phyloP scores from a whole-genome alignment of 2,113 vertebrate species.

The Labrus mixtus region DNA sequence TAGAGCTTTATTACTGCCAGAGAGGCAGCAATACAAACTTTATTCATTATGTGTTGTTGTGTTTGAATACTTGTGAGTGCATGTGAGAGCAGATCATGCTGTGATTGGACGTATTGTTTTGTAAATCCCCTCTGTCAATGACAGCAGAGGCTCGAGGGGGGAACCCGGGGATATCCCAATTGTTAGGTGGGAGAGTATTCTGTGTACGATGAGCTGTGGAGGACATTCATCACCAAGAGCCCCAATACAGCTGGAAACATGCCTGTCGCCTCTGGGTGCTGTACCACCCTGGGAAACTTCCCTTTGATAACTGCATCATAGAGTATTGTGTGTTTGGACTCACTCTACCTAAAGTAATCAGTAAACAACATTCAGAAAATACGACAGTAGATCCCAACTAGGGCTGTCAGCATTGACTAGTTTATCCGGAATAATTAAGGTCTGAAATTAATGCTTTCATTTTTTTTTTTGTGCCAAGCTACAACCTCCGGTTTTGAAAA shows the following conservation, averaged over 20 bases:
- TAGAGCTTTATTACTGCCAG: constrained; percentile 33
- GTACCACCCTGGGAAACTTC: constrained; percentile 31
- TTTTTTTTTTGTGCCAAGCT: too few species aligned
- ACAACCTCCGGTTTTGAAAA: too few species aligned
- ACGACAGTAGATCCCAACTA: not conserved
- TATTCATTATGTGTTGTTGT: constrained; percentile 2
- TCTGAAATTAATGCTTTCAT: too few species aligned
- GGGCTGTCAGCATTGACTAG: too few species aligned
- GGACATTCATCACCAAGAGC: constrained; percentile 68
- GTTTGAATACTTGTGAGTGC: constrained; percentile 10
- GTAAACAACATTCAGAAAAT: not conserved
- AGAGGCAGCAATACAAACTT: constrained; percentile 14
- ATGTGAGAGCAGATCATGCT: constrained; percentile 25
- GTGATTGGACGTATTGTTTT: constrained; percentile 30
- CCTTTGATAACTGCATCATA: constrained; percentile 32
- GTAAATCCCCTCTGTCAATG: constrained; percentile 56
- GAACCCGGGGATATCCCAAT: constrained; percentile 58
- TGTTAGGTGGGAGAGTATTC: constrained; percentile 41
- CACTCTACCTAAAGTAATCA: constrained; percentile 3
- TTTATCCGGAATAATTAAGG: too few species aligned
- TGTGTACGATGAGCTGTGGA: constrained; percentile 49
- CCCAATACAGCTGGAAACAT: constrained; percentile 48
- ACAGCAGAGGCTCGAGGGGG: constrained; percentile 57
- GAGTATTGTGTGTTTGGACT: constrained; percentile 21
- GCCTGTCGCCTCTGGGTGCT: constrained; percentile 52